phyloP scores from a whole-genome alignment of 2,113 vertebrate species.

The Diphyllodes magnificus region DNA sequence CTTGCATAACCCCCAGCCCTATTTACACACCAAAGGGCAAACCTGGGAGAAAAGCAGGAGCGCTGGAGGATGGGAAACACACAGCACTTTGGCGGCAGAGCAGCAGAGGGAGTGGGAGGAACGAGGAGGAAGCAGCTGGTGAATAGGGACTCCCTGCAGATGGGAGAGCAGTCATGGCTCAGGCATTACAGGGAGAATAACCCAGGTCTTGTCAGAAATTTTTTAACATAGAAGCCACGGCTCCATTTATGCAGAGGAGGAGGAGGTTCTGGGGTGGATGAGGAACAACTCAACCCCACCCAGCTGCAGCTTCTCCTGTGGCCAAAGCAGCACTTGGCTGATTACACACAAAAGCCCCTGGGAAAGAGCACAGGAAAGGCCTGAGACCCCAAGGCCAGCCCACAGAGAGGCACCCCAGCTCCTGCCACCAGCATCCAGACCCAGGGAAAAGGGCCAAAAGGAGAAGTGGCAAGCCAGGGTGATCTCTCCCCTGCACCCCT shows the following conservation, averaged over 20 bases:
- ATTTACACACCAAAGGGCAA: background rate
- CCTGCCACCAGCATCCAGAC: background rate
- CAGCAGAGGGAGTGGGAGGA: constrained; percentile 9
- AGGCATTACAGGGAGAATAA: background rate
- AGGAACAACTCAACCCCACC: background rate
- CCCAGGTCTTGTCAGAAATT: background rate
- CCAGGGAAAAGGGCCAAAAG: background rate
- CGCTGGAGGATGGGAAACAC: background rate
- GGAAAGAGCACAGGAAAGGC: background rate
- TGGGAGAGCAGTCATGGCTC: background rate
- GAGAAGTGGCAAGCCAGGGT: background rate
- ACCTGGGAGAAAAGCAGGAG: constrained; percentile 20
- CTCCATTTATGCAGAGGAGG: background rate
- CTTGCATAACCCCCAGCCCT: background rate
- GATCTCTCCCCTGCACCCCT: background rate
- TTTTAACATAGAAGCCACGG: background rate
- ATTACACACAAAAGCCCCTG: background rate
- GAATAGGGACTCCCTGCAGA: constrained; percentile 20
- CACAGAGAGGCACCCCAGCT: background rate
- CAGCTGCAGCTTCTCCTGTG: background rate
- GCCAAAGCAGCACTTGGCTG: background rate
- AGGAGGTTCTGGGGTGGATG: background rate
- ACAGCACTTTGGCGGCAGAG: background rate
- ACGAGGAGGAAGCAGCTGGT: background rate
- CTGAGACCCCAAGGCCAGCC: background rate